Percentiles rank a stretch among this genome's conserved stretches.
phyloP scores from a whole-genome alignment of 1,140 invertebrate genomes.

The Pseudomyrmex dendroicus region DNA sequence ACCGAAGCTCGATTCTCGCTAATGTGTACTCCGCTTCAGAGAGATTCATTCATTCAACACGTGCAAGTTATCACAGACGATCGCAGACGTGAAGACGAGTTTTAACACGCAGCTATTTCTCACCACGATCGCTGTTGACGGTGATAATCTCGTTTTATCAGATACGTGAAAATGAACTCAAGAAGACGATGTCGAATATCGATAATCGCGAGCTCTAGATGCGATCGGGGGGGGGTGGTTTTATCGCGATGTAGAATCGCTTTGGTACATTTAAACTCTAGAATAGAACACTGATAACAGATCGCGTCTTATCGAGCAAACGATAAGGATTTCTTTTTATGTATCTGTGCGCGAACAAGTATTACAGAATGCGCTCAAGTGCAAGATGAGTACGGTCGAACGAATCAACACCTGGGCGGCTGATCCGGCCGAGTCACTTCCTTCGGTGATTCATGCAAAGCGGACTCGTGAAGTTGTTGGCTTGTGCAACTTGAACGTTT shows the following conservation, averaged over 20 bases:
- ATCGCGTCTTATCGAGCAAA: background rate
- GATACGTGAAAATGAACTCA: conserved; percentile 1
- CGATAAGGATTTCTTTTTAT: too few species aligned
- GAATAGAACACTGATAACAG: conserved; percentile 26
- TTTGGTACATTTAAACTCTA: too few species aligned
- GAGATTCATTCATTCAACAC: background rate
- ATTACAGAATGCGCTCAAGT: conserved; percentile 53
- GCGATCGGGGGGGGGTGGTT: background rate
- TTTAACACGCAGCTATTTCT: conserved; percentile 20
- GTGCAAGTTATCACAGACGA: conserved; percentile 1
- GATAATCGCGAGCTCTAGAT: conserved; percentile 13
- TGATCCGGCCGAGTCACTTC: conserved; percentile 39
- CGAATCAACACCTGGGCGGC: conserved; percentile 53
- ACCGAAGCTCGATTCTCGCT: too few species aligned
- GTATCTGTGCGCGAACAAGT: too few species aligned
- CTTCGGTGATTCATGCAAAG: conserved; percentile 61
- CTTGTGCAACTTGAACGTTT: background rate
- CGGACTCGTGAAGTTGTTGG: background rate
- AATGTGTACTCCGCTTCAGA: too few species aligned
- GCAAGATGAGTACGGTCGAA: conserved; percentile 58
- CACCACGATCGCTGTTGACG: conserved; percentile 6
- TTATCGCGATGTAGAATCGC: conserved; percentile 44
- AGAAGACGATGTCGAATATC: conserved; percentile 29
- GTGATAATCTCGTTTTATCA: conserved; percentile 41
- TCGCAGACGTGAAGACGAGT: background rate